Evolutionary conservation across 1,140 invertebrate species (phyloP), one percentile per base, ranked within the genome.

Genomic region (Lepidurus apus): DNA sequence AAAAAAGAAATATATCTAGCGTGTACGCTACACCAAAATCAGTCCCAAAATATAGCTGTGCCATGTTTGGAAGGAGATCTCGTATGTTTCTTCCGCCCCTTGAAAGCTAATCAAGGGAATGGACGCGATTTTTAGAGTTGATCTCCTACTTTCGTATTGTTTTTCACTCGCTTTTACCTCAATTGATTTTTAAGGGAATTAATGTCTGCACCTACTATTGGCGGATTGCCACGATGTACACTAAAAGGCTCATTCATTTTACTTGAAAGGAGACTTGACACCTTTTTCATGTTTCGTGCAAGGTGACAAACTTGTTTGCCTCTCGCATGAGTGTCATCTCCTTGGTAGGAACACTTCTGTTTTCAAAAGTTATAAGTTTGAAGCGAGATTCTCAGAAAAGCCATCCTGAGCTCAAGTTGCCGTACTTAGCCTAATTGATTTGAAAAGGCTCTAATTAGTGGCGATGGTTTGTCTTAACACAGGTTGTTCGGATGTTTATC

Each of bases 401-500:
- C 4, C 34, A 3, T 34, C 34, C 34, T 34, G 34, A 34, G 34
- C 34, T 34, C 34, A 34, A 34, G 34, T 34, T 34, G 34, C 34
- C 34, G 4, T 34, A 34, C 34, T 34, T 34, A 34, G 2, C 34
- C 34, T 34, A 34, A 4, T 34, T 34, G 34, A 47, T 10, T 9
- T 47, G 45, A 47, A 47, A 47, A 47, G 45, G 10, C 45, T 11
- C 45, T 6, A 47, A 11, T 47, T 47, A 47, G 17, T 47, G 17
- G 7, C 17, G 17, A n/a, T 47, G 77, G 73, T 76, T 76, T 79
- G 81, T 79, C 77, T 77, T 78, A 83, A 84, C 84, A 1, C 88
- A 94, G 93, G 92, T 94, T 10, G 93, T 95, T 45, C 90, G 91
- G 83, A 95, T 95, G 93, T 93, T 95, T 82, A 91, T 93, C 44